A percentile compares a stretch with the other conserved stretches of the same genome.
Evolutionary conservation across 2,888 invertebrate genomes (phyloP).

Genomic region (Harpagoxenus sublaevis): DNA sequence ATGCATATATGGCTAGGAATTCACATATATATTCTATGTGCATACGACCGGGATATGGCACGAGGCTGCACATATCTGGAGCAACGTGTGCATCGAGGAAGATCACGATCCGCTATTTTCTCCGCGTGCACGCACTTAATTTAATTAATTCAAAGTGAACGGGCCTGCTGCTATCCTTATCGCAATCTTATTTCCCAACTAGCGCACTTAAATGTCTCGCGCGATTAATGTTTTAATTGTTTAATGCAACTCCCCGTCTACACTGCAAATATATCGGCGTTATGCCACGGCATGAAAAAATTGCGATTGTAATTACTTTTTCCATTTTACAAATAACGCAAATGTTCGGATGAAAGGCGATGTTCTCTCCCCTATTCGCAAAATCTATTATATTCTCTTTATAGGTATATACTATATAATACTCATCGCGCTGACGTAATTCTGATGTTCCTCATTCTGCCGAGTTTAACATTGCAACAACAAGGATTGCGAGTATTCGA

Average conservation of each 20-base stretch:
- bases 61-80: background rate
- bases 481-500: background rate
- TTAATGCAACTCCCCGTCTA: background rate
- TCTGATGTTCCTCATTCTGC: background rate
- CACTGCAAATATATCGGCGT: background rate
- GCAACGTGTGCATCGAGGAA: conserved; percentile 9
- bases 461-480: background rate
- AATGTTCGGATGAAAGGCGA: background rate
- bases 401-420: too few species aligned
- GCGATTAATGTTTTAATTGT: conserved; percentile 13
- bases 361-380: background rate
- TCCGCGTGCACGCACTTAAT: background rate
- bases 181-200: background rate
- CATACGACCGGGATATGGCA: conserved; percentile 42
- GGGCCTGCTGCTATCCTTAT: background rate
- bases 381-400: background rate
- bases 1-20: conserved; percentile 57
- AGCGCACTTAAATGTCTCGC: background rate
- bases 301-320: background rate
- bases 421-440: background rate
- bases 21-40: conserved; percentile 53
- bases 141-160: conserved; percentile 16
- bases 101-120: conserved; percentile 41
- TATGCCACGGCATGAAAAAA: too few species aligned
- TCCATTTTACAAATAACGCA: background rate